Evolutionary conservation across 2,113 vertebrate genomes (phyloP).

Genomic region (Eudyptes chrysolophus): DNA sequence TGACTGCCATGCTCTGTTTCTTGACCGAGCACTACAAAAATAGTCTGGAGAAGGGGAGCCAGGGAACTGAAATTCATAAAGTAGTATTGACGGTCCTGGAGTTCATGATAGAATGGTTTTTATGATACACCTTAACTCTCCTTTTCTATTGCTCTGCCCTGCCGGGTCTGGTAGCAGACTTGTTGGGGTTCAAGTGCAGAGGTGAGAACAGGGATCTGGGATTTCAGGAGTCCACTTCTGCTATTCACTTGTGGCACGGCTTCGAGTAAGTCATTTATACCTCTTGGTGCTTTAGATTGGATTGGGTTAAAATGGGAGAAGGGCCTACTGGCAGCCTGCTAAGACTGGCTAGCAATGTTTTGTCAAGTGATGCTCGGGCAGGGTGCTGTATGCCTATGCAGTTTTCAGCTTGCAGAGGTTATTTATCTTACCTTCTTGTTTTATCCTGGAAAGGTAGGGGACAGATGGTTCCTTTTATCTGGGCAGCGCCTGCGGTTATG

Average conservation of each 20-base stretch:
- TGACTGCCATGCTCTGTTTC: background rate
- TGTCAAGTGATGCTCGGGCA: background rate
- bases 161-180: background rate
- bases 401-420: background rate
- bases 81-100: background rate
- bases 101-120: background rate
- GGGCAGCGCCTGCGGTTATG: background rate
- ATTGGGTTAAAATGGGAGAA: background rate
- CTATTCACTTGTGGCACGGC: background rate
- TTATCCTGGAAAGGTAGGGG: background rate
- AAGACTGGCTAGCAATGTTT: background rate
- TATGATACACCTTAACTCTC: background rate
- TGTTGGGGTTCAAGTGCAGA: background rate
- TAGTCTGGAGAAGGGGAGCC: background rate
- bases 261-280: background rate
- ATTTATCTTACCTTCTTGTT: background rate
- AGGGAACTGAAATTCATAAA: background rate
- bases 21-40: background rate
- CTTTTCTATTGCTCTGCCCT: background rate
- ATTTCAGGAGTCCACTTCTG: background rate
- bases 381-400: background rate
- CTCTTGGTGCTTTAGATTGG: background rate
- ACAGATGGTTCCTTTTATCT: background rate
- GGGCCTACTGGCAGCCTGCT: background rate
- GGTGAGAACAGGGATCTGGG: background rate